Base-by-base conservation (phyloP, 1,140 invertebrate genomes). In the Penaeus chinensis region DNA sequence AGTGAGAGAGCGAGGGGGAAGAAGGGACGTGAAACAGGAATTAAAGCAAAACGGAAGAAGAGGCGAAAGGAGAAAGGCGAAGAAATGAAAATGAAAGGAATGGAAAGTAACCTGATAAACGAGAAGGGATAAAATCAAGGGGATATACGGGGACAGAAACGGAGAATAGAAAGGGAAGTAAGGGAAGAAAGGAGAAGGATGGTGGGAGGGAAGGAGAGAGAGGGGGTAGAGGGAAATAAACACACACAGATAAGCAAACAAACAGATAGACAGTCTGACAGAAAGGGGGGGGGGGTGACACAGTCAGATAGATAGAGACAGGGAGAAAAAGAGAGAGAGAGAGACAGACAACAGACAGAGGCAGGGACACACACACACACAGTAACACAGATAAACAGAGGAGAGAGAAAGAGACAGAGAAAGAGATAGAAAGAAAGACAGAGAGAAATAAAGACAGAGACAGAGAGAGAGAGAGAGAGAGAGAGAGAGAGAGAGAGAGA, bases 391-490 rank as follows among this genome's bases (percentile, higher is more conserved):
- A 69, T 8, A 24, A 18, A 69, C 7, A 69, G 22, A 69, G 27
- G 86, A 69, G 63, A 89, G 80, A 54, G 63, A 82, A 27, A 63
- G 27, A 78, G 80, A 82, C 4, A 37, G n/a, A 63, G 86, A 90
- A 61, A 86, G n/a, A 47, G 62, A 90, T 3, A 69, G 27, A 32
- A 18, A 69, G 27, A 69, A 0, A 24, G 5, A 69, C 7, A 69
- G 22, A 69, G 27, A 32, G 27, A 69, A 42, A 84, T 76, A 76
- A 2, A 54, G 16, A 54, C 0, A 54, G 54, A 54, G 54, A 13
- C 0, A 54, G 37, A 54, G 16, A 54, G 54, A 11, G 54, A 54
- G 54, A 16, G 54, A 16, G 11, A 54, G 11, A 16, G 7, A 71
- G 32, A 32, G 16, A 20, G 66, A 20, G 11, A 32, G 65, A 11